A percentile compares a stretch with the other conserved stretches of the same genome.
Conservation (phyloP, 2,113 vertebrate genomes). For the Macquaria ambigua region DNA sequence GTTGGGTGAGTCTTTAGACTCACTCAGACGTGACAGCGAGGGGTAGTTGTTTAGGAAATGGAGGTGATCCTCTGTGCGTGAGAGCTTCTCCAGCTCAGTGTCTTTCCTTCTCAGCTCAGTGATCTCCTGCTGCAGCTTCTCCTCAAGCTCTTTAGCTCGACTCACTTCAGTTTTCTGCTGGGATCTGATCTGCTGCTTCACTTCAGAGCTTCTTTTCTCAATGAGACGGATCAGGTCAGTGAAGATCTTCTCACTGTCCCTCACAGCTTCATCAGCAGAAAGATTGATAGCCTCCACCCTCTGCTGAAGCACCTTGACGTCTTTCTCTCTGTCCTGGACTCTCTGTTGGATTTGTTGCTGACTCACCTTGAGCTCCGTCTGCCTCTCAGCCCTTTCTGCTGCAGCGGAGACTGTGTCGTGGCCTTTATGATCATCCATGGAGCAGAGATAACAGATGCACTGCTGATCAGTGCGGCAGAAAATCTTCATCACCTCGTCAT, state of each 20-base stretch:
- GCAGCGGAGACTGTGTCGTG: constrained; percentile 4
- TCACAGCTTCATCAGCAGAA: constrained; percentile 19
- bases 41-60: constrained; percentile 23
- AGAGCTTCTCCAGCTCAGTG: constrained; percentile 12
- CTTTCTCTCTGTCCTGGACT: background rate
- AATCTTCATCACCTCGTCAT: constrained; percentile 49
- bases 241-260: constrained; percentile 20
- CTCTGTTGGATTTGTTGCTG: constrained; percentile 7
- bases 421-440: constrained; percentile 30
- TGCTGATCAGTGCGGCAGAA: constrained; percentile 31
- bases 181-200: constrained; percentile 21
- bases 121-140: constrained; percentile 27
- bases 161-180: background rate
- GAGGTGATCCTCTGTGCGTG: constrained; percentile 16
- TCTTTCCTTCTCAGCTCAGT: constrained; percentile 34
- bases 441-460: background rate
- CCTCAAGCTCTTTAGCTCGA: background rate
- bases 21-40: background rate
- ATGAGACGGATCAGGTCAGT: background rate
- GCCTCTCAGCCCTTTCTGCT: background rate
- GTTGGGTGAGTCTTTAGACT: background rate
- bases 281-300: background rate
- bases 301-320: background rate
- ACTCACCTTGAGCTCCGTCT: background rate
- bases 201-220: background rate